Evolutionary conservation across 2,888 invertebrate genomes (phyloP), one percentile per base, ranked within the genome.

Genomic region (Taenaris catops): DNA sequence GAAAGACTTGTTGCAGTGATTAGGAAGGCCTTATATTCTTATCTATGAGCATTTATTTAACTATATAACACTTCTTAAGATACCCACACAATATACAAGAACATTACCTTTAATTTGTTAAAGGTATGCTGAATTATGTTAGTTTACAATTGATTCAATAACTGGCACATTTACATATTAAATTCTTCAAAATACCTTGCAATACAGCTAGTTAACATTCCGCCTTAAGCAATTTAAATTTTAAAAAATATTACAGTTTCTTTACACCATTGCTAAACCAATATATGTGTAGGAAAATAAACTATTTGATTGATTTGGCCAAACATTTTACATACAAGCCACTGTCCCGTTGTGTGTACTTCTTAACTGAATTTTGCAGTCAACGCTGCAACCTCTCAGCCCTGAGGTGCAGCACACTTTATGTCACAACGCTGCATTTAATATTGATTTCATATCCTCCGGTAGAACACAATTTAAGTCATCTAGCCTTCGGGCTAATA

Each of bases 391-490:
- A 47, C 79, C 74, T 71, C 80, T 68, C 62, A 65, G 46, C 44
- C 54, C 60, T 29, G 76, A 80, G 78, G 76, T 58, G 83, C 86
- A 86, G 80, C 81, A 75, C 25, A 66, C 58, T 60, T 57, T 67
- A 61, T 83, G 88, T 88, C 88, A 90, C 84, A 87, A 88, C 38
- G 86, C 72, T 25, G 88, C 87, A 67, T 90, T 90, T 45, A 96
- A 78, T 58, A 96, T 94, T 45, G 91, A 91, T 80, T 94, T 94
- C 71, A 97, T 89, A 83, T 97, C 97, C 42, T 95, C 95, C 2
- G 96, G 96, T 56, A 97, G 86, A 36, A 94, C 91, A 63, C 91
- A 90, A 50, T 96, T 93, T 44, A 97, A 92, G 60, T 93, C 93
- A 44, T 94, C 92, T 57, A 97, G 87, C 53, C 95, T 90, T 53